Evolutionary conservation across 2,888 invertebrate genomes (phyloP), one percentile per base, ranked within the genome.

Genomic region (Campoplex capitator): DNA sequence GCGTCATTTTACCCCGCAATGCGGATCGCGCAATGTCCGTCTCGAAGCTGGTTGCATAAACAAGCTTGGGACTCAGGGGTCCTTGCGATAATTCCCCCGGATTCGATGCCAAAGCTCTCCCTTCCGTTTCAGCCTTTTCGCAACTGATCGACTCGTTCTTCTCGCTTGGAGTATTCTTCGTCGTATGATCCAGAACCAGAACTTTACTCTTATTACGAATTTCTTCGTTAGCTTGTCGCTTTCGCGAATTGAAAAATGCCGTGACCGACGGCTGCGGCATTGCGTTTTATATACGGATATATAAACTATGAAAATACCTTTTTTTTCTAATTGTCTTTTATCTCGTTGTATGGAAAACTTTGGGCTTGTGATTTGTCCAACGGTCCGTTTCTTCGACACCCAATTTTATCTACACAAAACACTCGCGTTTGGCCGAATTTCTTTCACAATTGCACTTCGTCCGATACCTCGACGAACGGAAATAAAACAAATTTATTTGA

Each of bases 231-330:
- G 97, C 97, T 84, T 96, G 95, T 91, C 97, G 96, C 95, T 98
- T 98, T 92, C 97, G 96, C 91, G 96, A 96, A 93, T 96, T 96
- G 94, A 97, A 98, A 95, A 96, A 98, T 88, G 96, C 96, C 87
- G 97, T 96, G 84, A 98, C 96, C 76, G 97, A 97, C 91, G 97
- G 96, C 94, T 98, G 97, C 88, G 97, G 96, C 97, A 97, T 97
- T 92, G 62, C 65, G 75, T 84, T 88, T 83, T 89, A 85, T 88
- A 89, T 89, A 86, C 83, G 71, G 13, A 83, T 88, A 87, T 88
- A 87, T 88, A 86, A 83, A 23, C 48, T 58, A 82, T 71, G 48
- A 32, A 35, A 77, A 48, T 58, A n/a, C 28, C n/a, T 48, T 70
- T 71, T 68, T 38, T 76, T 62, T 51, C 48, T 38, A 62, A 73